Percentiles rank a stretch among this genome's conserved stretches.
Evolutionary conservation across 2,888 invertebrate genomes (phyloP).

Genomic region (Tachystola acroxantha): DNA sequence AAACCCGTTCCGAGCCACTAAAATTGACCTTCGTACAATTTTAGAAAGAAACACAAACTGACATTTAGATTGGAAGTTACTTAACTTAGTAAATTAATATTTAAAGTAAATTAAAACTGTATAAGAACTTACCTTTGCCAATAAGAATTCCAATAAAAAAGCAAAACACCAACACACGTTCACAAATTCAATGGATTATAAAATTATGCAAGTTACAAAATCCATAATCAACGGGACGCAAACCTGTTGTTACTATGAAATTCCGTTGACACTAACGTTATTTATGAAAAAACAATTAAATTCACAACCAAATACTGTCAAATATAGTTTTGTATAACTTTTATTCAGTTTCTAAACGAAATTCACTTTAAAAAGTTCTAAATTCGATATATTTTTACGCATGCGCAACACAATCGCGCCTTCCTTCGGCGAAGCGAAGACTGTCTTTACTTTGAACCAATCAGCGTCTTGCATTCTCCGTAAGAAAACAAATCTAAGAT

Average conservation of each 20-base stretch:
- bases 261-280: constrained; percentile 28
- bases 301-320: constrained; percentile 11
- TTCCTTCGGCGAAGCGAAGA: constrained; percentile 27
- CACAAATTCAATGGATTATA: constrained; percentile 24
- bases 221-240: constrained; percentile 30
- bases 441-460: constrained; percentile 36
- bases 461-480: constrained; percentile 56
- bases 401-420: constrained; percentile 35
- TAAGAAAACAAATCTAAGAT: not conserved
- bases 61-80: too few species aligned
- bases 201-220: constrained; percentile 42
- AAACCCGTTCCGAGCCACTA: not conserved
- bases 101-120: not conserved
- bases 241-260: constrained; percentile 38
- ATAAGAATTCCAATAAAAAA: constrained; percentile 1
- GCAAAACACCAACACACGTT: constrained; percentile 1
- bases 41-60: not conserved
- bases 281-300: constrained; percentile 10
- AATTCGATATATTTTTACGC: constrained; percentile 29
- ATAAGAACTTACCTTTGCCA: constrained; percentile 4
- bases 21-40: not conserved
- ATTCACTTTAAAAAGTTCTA: constrained; percentile 21
- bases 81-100: too few species aligned
- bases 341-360: constrained; percentile 14
- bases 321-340: constrained; percentile 10